Conservation (phyloP, 64 coral and sea anemone genomes). For the Montipora sp. region DNA sequence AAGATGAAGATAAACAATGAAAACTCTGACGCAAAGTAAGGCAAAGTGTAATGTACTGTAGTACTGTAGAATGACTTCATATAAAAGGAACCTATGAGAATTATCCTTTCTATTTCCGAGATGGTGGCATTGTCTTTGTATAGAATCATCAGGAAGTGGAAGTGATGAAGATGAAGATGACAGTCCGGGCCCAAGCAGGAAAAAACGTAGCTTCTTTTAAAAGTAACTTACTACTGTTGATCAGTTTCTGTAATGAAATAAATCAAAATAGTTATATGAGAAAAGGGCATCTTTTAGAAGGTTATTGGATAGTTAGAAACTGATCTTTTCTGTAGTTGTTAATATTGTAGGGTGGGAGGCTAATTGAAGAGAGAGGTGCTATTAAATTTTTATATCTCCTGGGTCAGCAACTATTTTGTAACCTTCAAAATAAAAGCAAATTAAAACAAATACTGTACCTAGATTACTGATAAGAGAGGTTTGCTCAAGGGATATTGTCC, state of each 20-base stretch:
- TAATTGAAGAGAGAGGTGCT: too few species aligned
- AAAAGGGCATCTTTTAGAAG: background rate
- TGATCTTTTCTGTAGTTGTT: background rate
- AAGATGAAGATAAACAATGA: background rate
- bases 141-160: background rate
- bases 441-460: too few species aligned
- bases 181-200: too few species aligned
- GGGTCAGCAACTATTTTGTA: too few species aligned
- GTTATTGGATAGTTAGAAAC: background rate
- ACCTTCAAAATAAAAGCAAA: too few species aligned
- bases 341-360: too few species aligned
- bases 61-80: background rate
- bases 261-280: background rate
- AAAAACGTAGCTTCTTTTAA: background rate
- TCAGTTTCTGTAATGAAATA: slow-evolving; percentile 1
- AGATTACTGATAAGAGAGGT: too few species aligned
- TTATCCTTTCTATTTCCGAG: background rate
- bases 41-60: background rate
- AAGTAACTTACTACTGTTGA: background rate
- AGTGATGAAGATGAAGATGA: background rate
- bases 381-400: too few species aligned
- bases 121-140: background rate
- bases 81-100: background rate
- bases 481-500: too few species aligned
- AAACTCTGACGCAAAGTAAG: background rate